Base-by-base conservation (phyloP, 2,888 invertebrate genomes). In the Machimus atricapillus region DNA sequence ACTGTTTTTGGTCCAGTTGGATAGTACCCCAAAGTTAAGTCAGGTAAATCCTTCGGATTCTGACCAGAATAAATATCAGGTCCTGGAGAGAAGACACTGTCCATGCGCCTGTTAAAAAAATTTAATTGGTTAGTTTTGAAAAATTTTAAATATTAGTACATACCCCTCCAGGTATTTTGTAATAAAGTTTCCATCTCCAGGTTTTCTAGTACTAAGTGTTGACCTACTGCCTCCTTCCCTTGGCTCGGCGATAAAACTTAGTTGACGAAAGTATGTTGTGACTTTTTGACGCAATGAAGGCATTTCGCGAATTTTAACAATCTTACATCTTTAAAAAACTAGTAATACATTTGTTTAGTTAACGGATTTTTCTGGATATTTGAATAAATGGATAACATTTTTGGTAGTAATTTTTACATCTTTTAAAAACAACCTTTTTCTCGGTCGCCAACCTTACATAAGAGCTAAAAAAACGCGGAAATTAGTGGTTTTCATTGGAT, bases 11-110 rank as follows among this genome's bases (percentile, higher is more conserved):
- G 91, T 19, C 94, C 94, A 52, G 93, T 93, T 66, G 93, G 91
- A 90, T 94, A 94, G 31, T 91, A 89, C 14, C 93, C 94, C 81
- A 95, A 91, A 87, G 94, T 92, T 87, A 93, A 94, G 89, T 93
- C 94, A 0, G 97, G 96, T 89, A 97, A 93, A 91, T 96, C 96
- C 85, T 95, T 95, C 81, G 96, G 95, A 90, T 94, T 95, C 90
- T 95, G 95, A 5, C 96, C 96, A 90, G 95, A 95, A 89, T 95
- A 94, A 85, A 97, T 91, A 83, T 92, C 91, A 16, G 92, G 91
- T 0, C 91, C 90, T 1, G 90, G 89, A n/a, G 90, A 89, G 87
- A 92, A 92, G 56, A 90, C 90, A 1, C 91, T 91, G 27, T 91
- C 90, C 91, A 93, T 91, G 86, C 92, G 91, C 7, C 92, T 92